Conservation (phyloP, 2,797 vertebrate species). For the Cossypha caffra region DNA sequence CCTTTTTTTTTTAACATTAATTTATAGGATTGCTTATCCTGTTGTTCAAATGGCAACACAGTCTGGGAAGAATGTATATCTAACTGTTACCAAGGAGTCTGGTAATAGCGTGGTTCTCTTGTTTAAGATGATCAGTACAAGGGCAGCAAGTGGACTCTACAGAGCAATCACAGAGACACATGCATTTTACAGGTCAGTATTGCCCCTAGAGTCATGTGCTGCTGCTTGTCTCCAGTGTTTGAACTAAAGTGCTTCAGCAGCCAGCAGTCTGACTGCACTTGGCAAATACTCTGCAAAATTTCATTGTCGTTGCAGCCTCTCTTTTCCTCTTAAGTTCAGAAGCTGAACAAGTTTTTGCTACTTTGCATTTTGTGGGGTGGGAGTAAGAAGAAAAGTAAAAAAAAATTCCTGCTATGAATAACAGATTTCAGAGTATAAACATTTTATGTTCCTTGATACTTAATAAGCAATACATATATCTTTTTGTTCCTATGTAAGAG, state of each 20-base stretch:
- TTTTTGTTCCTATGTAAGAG: neutral
- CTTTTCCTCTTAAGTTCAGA: neutral
- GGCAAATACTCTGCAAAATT: neutral
- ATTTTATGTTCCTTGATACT: neutral
- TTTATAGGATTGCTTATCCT: slow-evolving; percentile 90
- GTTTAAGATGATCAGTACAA: slow-evolving; percentile 96
- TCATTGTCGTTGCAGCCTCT: neutral
- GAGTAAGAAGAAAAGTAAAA: neutral
- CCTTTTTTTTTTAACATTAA: neutral
- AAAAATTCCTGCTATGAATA: neutral
- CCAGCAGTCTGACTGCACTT: neutral
- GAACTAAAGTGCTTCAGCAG: neutral
- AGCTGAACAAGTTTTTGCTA: neutral
- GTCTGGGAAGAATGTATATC: slow-evolving; percentile 94
- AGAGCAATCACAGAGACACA: slow-evolving; percentile 97
- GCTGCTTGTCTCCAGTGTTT: neutral
- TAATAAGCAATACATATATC: neutral
- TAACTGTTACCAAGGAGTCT: slow-evolving; percentile 94
- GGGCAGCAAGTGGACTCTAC: slow-evolving; percentile 96
- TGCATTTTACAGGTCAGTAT: slow-evolving; percentile 94
- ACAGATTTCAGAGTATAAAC: neutral
- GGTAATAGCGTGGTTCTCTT: slow-evolving; percentile 92
- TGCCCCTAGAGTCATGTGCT: neutral
- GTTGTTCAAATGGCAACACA: slow-evolving; percentile 98
- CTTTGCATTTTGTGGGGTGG: neutral